Percentiles rank a stretch among this genome's conserved stretches.
These are phyloP conservation scores for Leucania comma DNA, from an alignment of 2,888 invertebrate species.

Conservation along the genomic window DNA sequence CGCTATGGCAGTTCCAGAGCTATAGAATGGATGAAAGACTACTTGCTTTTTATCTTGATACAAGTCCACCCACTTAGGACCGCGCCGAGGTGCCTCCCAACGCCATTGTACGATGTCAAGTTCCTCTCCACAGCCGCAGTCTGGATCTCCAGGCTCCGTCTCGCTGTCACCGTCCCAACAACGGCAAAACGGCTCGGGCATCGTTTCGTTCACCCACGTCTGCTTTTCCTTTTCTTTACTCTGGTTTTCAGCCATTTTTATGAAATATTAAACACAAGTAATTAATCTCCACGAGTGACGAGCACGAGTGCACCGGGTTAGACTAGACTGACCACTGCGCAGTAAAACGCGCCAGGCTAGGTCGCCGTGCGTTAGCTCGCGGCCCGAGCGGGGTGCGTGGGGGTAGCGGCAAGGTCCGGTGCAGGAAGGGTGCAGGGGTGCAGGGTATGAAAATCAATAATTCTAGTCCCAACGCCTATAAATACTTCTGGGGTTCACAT, in stretches of 20 bases:
- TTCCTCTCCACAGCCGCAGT: slow-evolving; percentile 52
- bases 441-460: slow-evolving; percentile 44
- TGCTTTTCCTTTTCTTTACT: background rate
- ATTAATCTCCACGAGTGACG: background rate
- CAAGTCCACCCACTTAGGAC: slow-evolving; percentile 32
- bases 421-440: slow-evolving; percentile 34
- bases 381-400: background rate
- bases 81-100: slow-evolving; percentile 21
- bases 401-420: slow-evolving; percentile 19
- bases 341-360: background rate
- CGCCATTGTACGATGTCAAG: slow-evolving; percentile 30
- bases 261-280: background rate
- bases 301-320: background rate
- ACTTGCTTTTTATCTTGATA: slow-evolving; percentile 91
- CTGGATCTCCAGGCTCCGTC: slow-evolving; percentile 21
- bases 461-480: slow-evolving; percentile 25
- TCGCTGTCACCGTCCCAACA: slow-evolving; percentile 38
- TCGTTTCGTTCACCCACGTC: slow-evolving; percentile 14
- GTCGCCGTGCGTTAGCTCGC: background rate
- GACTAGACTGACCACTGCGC: background rate
- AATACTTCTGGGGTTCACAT: slow-evolving; percentile 22
- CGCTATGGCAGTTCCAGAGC: slow-evolving; percentile 95
- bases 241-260: slow-evolving; percentile 26
- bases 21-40: slow-evolving; percentile 95
- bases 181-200: slow-evolving; percentile 39